These are phyloP conservation scores for Archivesica marissinica DNA, from an alignment of 1,140 invertebrate species.

Conservation along the genomic window DNA sequence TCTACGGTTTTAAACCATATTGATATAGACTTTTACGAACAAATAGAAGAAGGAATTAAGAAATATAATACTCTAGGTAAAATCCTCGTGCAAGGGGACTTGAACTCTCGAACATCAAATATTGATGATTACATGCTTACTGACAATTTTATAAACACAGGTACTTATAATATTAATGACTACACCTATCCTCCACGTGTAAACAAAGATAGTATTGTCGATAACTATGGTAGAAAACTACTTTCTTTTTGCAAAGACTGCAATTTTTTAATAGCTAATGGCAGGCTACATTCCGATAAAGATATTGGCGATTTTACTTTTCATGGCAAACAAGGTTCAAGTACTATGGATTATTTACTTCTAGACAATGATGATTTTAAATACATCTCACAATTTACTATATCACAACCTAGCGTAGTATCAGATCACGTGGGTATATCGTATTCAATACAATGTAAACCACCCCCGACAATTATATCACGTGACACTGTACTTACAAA, in stretches of 20 bases:
- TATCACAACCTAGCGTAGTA: neutral
- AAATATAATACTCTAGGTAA: constrained; percentile 2
- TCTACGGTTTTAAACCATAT: constrained; percentile 13
- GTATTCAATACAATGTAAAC: too few species aligned
- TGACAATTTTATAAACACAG: neutral
- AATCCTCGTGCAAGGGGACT: neutral
- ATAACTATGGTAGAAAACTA: constrained; percentile 8
- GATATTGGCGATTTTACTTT: neutral
- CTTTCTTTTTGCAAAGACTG: neutral
- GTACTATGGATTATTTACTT: constrained; percentile 2
- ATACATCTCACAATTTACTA: neutral
- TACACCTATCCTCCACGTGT: neutral
- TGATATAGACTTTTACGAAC: constrained; percentile 21
- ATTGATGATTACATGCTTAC: neutral
- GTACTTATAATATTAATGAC: neutral
- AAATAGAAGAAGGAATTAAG: neutral
- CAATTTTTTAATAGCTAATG: neutral
- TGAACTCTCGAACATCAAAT: constrained; percentile 17
- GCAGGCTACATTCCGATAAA: neutral
- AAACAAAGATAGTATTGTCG: neutral
- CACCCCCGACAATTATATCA: too few species aligned
- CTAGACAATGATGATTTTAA: neutral
- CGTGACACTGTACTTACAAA: too few species aligned
- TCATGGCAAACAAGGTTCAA: neutral
- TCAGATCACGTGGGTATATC: constrained; percentile 27